Base-by-base conservation (phyloP, 2,797 vertebrate species). In the Lycodopsis pacificus region DNA sequence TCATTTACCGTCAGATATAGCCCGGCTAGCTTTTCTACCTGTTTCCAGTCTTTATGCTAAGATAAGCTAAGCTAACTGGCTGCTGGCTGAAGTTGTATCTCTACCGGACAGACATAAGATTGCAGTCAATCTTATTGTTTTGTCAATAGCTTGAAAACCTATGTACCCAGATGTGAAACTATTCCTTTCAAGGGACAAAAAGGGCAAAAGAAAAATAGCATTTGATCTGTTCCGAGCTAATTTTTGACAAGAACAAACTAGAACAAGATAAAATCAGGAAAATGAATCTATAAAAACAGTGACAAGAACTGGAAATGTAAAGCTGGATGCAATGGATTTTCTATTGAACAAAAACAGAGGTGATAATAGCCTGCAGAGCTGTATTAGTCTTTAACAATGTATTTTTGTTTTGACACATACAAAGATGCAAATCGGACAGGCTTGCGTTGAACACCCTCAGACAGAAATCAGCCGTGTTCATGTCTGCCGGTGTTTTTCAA, bases 401-500 rank as follows among this genome's bases (percentile, higher is more conserved):
- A 12, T 17, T 74, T 57, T 44, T n/a, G 5, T 76, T 49, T 73
- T 48, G 53, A 61, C 12, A 19, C 22, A 48, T 15, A 22, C 11
- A 27, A 32, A 56, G 48, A 71, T 7, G 15, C 7, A 54, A 20
- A 46, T 40, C 20, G 19, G 36, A 46, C 48, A 19, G 4, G 19
- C 12, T 51, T n/a, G 58, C 40, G 38, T 67, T 68, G 0, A 1
- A 54, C 63, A 30, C 51, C 7, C 9, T 70, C 65, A 32, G 48
- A 56, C 51, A 61, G 46, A 67, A 65, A 69, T 73, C 27, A 56
- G 62, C 11, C 19, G 12, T 54, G 58, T 78, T 80, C 59, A 17
- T 65, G 54, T 80, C 58, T 80, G 67, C 77, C 57, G 2, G 38
- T 40, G 69, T 48, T 71, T 56, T 53, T 72, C 59, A 77, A 71